These are phyloP conservation scores for Scolanthus callimorphus DNA, from an alignment of 92 coral and sea anemone genomes.

Conservation along the genomic window DNA sequence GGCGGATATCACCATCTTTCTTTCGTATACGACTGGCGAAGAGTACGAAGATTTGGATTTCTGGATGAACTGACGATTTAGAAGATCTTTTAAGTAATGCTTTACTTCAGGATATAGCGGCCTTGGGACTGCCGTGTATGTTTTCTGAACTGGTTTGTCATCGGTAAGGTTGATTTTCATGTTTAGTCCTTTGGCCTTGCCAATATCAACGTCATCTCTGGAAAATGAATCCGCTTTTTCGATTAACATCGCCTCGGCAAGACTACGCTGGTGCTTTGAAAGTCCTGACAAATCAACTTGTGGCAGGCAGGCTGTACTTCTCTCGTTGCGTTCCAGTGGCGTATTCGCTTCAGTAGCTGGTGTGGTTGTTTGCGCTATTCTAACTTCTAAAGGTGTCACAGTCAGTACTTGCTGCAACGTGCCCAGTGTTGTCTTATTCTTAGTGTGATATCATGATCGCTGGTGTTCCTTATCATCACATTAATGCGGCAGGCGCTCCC, in stretches of 20 bases:
- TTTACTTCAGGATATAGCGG: conserved; percentile 12
- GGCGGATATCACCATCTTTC: conserved; percentile 50
- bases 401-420: too few species aligned
- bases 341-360: too few species aligned
- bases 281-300: too few species aligned
- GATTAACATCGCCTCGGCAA: conserved; percentile 1
- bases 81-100: conserved; percentile 4
- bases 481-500: too few species aligned
- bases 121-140: conserved; percentile 3
- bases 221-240: conserved; percentile 15
- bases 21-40: conserved; percentile 54
- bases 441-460: too few species aligned
- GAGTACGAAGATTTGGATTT: conserved; percentile 16
- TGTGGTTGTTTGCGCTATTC: too few species aligned
- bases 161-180: conserved; percentile 11
- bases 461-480: too few species aligned
- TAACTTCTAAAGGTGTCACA: too few species aligned
- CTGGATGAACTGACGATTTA: conserved; percentile 11
- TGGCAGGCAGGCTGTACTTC: too few species aligned
- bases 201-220: conserved; percentile 7
- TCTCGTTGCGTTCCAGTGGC: too few species aligned
- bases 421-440: too few species aligned
- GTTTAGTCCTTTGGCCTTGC: not conserved
- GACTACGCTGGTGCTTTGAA: conserved; percentile 1
- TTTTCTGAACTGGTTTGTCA: conserved; percentile 11